Evolutionary conservation across 2,888 invertebrate genomes (phyloP), one percentile per base, ranked within the genome.

Genomic region (Deilephila porcellus): DNA sequence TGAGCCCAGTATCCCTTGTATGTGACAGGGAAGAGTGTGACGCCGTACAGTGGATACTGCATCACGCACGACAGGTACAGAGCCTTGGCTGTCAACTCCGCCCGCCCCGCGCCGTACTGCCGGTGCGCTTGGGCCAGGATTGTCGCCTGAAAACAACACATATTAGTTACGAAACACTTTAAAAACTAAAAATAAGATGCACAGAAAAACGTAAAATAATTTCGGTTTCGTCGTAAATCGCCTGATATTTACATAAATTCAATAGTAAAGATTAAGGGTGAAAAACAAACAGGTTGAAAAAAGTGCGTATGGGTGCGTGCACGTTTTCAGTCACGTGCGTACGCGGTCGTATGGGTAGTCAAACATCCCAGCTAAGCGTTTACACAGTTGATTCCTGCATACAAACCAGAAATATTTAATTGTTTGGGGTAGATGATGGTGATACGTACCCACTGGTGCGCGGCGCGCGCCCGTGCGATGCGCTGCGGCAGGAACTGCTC

Each of bases 1-100:
- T 98, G 98, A 6, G 98, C 97, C 98, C 98, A 98, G 86, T 98
- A 98, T 19, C 99, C 99, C 79, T 98, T 97, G 89, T 99, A 99
- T 0, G 97, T 97, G 76, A 99, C 99, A 17, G 97, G 97, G 93
- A 97, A 98, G 85, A 97, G 95, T 0, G 98, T 98, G 75, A 98
- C 97, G 7, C 98, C 98, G 80, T 98, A 98, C 0, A 99, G 95
- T 0, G 99, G 98, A 90, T 98, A 99, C 91, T 99, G 99, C 98
- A 99, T 99, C 6, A 99, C 99, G 86, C 98, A 98, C 0, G 98
- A 98, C 76, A 99, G 93, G 90, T 99, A 99, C 78, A 99, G 95
- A 32, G 98, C 98, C 93, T 99, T 99, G 25, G 98, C 98, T 0
- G 98, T 98, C 63, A 99, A 92, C 86, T 98, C 98, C 0, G 97